Evolutionary conservation across 2,797 vertebrate species (phyloP), one percentile per base, ranked within the genome.

Genomic region (Anguilla marmorata): DNA sequence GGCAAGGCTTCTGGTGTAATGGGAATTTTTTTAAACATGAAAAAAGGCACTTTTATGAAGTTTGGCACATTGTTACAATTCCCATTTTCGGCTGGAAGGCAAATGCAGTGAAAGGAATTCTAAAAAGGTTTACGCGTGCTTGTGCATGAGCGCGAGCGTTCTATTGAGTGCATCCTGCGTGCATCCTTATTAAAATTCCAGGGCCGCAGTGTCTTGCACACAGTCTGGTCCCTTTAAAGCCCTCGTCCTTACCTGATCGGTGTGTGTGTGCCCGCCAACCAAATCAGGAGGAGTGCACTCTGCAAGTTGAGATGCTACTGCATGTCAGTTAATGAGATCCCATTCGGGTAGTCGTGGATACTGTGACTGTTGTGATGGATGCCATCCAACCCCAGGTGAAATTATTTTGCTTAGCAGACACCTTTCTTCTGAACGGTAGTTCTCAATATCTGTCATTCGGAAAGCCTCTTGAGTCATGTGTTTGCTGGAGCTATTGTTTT

Each of bases 71-170:
- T 56, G 30, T 85, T 63, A 85, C 54, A 41, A 66, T 85, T 85
- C 84, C 84, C 58, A 58, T 41, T 85, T 85, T 33, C 14, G 63
- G 56, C 27, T 60, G 30, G 84, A 85, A 85, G 37, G 33, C 33
- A 45, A 85, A 85, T 85, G 84, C 84, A 41, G 16, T 8, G 37
- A 52, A 66, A 85, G 5, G 9, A 19, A 85, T 85, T 85, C 63
- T 37, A 3, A 41, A 85, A 85, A 85, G 58, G 30, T 21, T 41
- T 24, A 24, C 58, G 1, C 19, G 11, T 45, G 12, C 30, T 3
- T 45, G 27, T 56, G 37, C 60, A 0, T 16, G 11, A 24, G 27
- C 30, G 9, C 3, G 84, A 24, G 56, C 21, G 19, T 16, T 24
- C 41, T 24, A 27, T 58, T 2, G 27, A 37, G 27, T 4, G 5